Evolutionary conservation across 2,113 vertebrate species (phyloP), one percentile per base, ranked within the genome.

Genomic region (Rhinogobius similis): DNA sequence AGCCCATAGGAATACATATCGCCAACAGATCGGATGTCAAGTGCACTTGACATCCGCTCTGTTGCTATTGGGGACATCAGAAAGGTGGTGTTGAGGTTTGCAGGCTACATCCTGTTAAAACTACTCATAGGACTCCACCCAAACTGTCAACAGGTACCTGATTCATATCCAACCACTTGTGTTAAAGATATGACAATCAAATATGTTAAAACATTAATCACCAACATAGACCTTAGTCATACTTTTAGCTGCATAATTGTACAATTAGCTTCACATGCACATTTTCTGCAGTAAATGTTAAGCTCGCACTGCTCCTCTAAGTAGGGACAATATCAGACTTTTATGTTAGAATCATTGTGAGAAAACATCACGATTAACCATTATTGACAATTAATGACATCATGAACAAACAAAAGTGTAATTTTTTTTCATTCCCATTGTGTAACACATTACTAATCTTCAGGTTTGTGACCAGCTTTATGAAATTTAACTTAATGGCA

Each of bases 31-130:
- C 11, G 1, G 36, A n/a, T 10, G 38, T 26, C 5, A 53, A 69
- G 13, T 64, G 56, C 71, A 64, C 61, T 46, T 68, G 26, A n/a
- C n/a, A n/a, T n/a, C n/a, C n/a, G n/a, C n/a, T 18, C 55, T 20
- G 55, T 58, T 29, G 26, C 55, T 58, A 58, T 29, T 27, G 53
- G 26, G 14, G 53, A 55, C 53, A 56, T 29, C 23, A 56, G 68
- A 85, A 79, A 79, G 62, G 62, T 75, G 58, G 59, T 61, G 21
- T 36, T n/a, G n/a, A 68, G 62, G 50, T 62, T 24, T 67, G 73
- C 65, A 24, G 24, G 86, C 75, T 76, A 75, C 80, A 87, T 90
- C 88, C 88, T 86, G 75, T 90, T 79, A 76, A 86, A 86, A 90
- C 69, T 72, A 68, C 63, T 24, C 56, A 67, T 18, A 10, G 26